A percentile compares a stretch with the other conserved stretches of the same genome.
Conservation (phyloP, 2,888 invertebrate species). For the Onthophagus sagittarius region DNA sequence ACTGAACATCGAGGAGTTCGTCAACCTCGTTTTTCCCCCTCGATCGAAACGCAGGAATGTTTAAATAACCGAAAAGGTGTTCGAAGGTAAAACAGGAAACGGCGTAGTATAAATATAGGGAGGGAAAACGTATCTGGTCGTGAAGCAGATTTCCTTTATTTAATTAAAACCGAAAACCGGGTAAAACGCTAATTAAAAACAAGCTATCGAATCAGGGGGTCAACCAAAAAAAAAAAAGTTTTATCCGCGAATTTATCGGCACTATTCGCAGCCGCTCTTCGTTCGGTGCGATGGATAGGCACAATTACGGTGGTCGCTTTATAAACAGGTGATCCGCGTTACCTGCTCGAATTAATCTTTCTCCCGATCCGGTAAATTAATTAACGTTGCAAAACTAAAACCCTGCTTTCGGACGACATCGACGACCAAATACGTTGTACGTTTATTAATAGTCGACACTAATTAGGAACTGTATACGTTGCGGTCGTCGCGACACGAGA, state of each 20-base stretch:
- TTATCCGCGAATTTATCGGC: background rate
- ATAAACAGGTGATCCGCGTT: constrained; percentile 9
- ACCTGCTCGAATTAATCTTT: constrained; percentile 2
- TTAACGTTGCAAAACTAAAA: constrained; percentile 10
- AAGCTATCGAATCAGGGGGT: background rate
- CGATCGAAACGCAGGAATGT: background rate
- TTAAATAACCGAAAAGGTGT: constrained; percentile 3
- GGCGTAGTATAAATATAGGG: background rate
- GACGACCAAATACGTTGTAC: background rate
- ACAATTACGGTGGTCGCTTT: background rate
- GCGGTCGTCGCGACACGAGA: background rate
- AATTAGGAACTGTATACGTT: background rate
- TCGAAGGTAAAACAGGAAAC: constrained; percentile 4
- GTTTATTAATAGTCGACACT: background rate
- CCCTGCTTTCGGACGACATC: background rate
- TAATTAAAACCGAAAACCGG: background rate
- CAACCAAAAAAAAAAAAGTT: background rate
- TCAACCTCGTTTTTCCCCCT: constrained; percentile 1
- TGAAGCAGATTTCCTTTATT: background rate
- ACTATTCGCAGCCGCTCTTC: background rate
- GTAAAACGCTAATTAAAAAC: background rate
- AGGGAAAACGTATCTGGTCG: background rate
- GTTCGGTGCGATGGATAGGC: background rate
- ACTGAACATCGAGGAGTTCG: constrained; percentile 1
- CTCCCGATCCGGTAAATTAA: background rate